Base-by-base conservation (phyloP, 2,113 vertebrate genomes). In the Gadus chalcogrammus region DNA sequence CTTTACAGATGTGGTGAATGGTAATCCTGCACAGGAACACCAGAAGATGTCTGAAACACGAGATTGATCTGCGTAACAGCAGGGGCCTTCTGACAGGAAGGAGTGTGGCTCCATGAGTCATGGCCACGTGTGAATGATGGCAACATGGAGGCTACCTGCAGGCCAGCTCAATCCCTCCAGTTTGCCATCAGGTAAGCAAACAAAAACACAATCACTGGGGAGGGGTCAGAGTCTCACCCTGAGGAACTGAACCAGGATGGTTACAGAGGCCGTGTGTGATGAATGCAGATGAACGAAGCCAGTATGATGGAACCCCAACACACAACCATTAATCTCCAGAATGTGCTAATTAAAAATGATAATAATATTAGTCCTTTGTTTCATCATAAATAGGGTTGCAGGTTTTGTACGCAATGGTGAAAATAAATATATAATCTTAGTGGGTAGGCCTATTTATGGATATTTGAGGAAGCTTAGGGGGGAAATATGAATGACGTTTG, bases 1-100 rank as follows among this genome's bases (percentile, higher is more conserved):
- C 82, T 86, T 87, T 38, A 67, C 58, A 84, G 82, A 80, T 87
- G 77, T 86, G 77, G 83, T 71, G 74, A 79, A 76, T 83, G 74
- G 62, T 78, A 73, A 20, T 82, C 67, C 67, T 66, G 9, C 48
- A 79, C 70, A 67, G 42, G 83, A 73, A 80, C 79, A 75, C 55
- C 56, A 75, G 52, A 58, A 65, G 35, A 64, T 74, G 59, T 68
- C 11, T 38, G 67, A 79, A 78, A 81, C 73, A 68, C n/a, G 27
- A 35, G 20, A 59, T 55, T n/a, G 71, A 48, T n/a, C 13, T 5
- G 52, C 28, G 70, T 68, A 11, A 53, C 64, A 24, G 60, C 65
- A n/a, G 18, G 11, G 15, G 28, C 61, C 56, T 48, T n/a, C 22
- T 15, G n/a, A 35, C 27, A 1, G 11, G 15, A 69, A 48, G 4